Evolutionary conservation across 1,140 invertebrate species (phyloP), one percentile per base, ranked within the genome.

Genomic region (Lepidurus apus): DNA sequence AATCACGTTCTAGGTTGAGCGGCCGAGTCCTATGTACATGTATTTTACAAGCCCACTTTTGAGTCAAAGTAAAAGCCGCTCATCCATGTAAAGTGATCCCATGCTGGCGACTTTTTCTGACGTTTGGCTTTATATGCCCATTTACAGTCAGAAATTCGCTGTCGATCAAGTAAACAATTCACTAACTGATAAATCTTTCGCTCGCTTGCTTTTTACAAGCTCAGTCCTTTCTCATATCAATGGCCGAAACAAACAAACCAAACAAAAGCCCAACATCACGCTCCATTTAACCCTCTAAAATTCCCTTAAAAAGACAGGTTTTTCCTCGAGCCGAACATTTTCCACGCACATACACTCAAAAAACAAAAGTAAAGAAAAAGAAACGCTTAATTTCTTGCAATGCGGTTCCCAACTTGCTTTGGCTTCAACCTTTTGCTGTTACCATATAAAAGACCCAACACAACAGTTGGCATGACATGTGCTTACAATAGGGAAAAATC

Each of bases 51-150:
- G 53, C 53, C 53, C 17, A 1, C n/a, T 21, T 21, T 65, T 65
- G 17, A 21, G 53, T 65, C 53, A 65, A 65, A 65, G 53, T n/a
- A 65, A 65, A 65, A 9, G 53, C 53, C 53, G 53, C 45, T 65
- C 34, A 34, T 34, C 6, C 53, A 21, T 65, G 21, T 65, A 9
- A 65, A 17, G 21, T 4, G 17, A 7, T 65, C 9, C 3, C 3
- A 65, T 21, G 21, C 8, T 21, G 13, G 21, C 9, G 53, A 65
- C 53, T 21, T 65, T 65, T 65, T 9, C 13, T 13, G 11, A 13
- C 47, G 13, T 65, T 13, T 9, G 8, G 8, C 1, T 65, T 13
- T 65, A 21, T 13, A n/a, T n/a, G 13, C 53, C 53, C 53, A 65
- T 34, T 34, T 34, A 34, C 34, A 4, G 3, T 34, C 34, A 34